Evolutionary conservation across 2,113 vertebrate genomes (phyloP).

Genomic region (Perccottus glenii): DNA sequence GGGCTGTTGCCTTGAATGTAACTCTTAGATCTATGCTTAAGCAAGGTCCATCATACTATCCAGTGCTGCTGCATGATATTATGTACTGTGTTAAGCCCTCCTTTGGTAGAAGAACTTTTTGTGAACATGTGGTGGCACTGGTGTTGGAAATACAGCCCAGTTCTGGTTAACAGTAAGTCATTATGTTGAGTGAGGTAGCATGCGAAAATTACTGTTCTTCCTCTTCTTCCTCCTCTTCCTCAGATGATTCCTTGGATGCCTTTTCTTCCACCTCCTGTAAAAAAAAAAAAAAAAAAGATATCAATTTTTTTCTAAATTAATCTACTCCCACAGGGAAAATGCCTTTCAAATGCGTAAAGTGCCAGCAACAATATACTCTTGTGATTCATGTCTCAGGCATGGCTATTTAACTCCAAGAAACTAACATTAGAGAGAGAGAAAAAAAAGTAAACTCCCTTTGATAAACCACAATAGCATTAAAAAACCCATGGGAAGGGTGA

Average conservation of each 20-base stretch:
- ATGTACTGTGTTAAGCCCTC: constrained; percentile 67
- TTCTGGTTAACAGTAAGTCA: constrained; percentile 81
- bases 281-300: background rate
- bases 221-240: constrained; percentile 89
- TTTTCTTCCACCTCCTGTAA: constrained; percentile 90
- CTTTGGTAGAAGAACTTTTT: constrained; percentile 52
- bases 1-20: constrained; percentile 67
- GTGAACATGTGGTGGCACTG: constrained; percentile 77
- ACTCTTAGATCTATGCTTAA: constrained; percentile 70
- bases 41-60: constrained; percentile 76
- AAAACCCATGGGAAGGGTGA: constrained; percentile 47
- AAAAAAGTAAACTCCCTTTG: constrained; percentile 20
- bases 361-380: constrained; percentile 19
- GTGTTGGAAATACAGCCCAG: constrained; percentile 77
- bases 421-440: constrained; percentile 10
- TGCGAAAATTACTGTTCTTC: constrained; percentile 89
- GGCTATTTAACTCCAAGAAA: constrained; percentile 13
- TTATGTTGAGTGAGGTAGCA: constrained; percentile 86
- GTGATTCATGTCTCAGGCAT: constrained; percentile 39
- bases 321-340: constrained; percentile 34
- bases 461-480: constrained; percentile 43
- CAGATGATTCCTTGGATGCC: constrained; percentile 92
- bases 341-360: constrained; percentile 18
- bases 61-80: constrained; percentile 79
- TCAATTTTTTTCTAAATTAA: background rate